phyloP scores from a whole-genome alignment of 2,113 vertebrate species.

The Orcinus orca region DNA sequence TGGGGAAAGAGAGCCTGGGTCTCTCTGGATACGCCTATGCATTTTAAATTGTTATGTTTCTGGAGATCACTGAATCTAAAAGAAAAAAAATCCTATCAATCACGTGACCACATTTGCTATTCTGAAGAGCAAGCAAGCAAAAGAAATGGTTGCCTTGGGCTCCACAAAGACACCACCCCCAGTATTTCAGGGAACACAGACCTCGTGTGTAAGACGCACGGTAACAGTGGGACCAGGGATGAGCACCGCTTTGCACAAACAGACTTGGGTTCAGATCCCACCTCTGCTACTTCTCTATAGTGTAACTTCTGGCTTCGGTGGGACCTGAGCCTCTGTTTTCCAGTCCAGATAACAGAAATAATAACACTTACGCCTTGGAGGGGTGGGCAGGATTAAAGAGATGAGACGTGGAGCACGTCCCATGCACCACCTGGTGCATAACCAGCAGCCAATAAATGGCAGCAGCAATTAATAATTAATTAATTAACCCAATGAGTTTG shows the following conservation, averaged over 20 bases:
- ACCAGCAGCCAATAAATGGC: background rate
- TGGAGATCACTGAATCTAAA: background rate
- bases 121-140: background rate
- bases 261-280: background rate
- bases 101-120: background rate
- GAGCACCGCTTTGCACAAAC: background rate
- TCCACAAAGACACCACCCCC: background rate
- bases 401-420: background rate
- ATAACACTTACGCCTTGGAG: background rate
- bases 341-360: background rate
- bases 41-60: background rate
- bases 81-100: background rate
- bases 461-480: background rate
- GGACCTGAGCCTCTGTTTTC: background rate
- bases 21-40: background rate
- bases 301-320: background rate
- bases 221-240: background rate
- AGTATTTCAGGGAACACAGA: background rate
- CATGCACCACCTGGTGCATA: background rate
- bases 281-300: background rate
- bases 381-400: background rate
- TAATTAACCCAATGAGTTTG: background rate
- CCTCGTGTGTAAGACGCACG: background rate
- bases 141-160: background rate
- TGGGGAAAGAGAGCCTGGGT: background rate